Base-by-base conservation (phyloP, 2,113 vertebrate species). In the Dolichallabes microphthalmus region DNA sequence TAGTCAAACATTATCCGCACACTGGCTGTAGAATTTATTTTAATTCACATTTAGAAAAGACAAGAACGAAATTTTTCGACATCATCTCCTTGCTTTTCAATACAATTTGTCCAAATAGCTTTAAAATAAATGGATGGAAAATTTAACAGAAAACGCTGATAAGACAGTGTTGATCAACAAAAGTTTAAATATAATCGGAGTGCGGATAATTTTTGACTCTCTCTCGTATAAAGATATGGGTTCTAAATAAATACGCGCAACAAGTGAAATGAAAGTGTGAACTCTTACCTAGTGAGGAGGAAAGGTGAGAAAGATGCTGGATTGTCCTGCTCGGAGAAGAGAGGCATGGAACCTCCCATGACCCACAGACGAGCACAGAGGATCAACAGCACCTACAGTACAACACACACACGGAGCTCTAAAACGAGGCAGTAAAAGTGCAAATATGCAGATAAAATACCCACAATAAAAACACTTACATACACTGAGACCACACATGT, bases 241-340 rank as follows among this genome's bases (percentile, higher is more conserved):
- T 30, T 66, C n/a, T 14, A 32, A 30, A 69, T 35, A 14, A 69
- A 69, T 69, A 19, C 17, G 66, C 1, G 19, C 45, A 45, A 45
- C 7, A 45, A 45, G 7, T 45, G 45, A 11, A 55, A n/a, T 27
- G 11, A 69, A 55, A 25, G 7, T 12, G 80, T 30, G 76, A 1
- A 20, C 35, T 11, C 87, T 87, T 35, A 98, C 98, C 98, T 99
- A 0, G 97, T 99, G 66, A 99, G 95, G 55, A 98, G 90, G 86
- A 96, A 93, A 0, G 97, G 96, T 0, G 97, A 98, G 93, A 98
- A 99, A 2, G 98, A 99, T 80, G 98, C 96, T 17, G 98, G 98
- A 88, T 99, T 99, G 94, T 99, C 98, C 91, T 99, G 98, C 89
- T 99, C 98, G 0, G 98, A 98, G 89, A 99, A 99, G 83, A 98